phyloP scores from a whole-genome alignment of 2,888 invertebrate species.

The Siphlonurus alternatus region DNA sequence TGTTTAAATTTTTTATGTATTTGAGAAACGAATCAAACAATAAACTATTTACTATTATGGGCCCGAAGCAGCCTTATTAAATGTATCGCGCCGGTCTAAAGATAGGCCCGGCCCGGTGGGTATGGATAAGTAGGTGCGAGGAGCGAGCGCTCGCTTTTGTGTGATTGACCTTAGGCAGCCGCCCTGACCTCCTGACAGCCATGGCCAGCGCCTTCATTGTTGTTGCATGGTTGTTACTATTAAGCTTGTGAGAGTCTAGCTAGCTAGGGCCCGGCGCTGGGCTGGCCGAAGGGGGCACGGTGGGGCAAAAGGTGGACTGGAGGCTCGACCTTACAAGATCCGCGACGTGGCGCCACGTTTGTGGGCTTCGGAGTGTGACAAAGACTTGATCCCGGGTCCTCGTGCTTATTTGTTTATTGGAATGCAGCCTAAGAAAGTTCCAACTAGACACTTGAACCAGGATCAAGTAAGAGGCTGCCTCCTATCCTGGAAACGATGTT shows the following conservation, averaged over 20 bases:
- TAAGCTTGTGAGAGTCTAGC: neutral
- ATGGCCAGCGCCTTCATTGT: neutral
- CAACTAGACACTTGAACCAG: too few relatives aligned
- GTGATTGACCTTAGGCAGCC: neutral
- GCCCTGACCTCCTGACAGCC: neutral
- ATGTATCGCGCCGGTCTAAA: slow-evolving; percentile 3
- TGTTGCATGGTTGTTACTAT: neutral
- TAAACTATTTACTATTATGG: slow-evolving; percentile 3
- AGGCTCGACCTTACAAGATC: too few relatives aligned
- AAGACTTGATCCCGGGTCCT: too few relatives aligned
- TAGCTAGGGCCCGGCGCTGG: neutral
- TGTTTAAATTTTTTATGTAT: slow-evolving; percentile 8
- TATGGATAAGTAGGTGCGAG: neutral
- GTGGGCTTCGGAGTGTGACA: too few relatives aligned
- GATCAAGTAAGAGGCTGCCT: too few relatives aligned
- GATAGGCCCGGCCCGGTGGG: neutral
- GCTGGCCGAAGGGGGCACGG: too few relatives aligned
- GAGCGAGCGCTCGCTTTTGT: slow-evolving; percentile 9
- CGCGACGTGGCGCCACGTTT: too few relatives aligned
- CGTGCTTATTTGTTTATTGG: too few relatives aligned
- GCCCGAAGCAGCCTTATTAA: slow-evolving; percentile 1
- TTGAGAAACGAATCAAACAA: slow-evolving; percentile 9
- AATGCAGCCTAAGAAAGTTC: neutral
- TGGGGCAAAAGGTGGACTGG: too few relatives aligned
- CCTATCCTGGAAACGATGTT: too few relatives aligned